Evolutionary conservation across 2,797 vertebrate species (phyloP).

Genomic region (Sebastes matsubarae): DNA sequence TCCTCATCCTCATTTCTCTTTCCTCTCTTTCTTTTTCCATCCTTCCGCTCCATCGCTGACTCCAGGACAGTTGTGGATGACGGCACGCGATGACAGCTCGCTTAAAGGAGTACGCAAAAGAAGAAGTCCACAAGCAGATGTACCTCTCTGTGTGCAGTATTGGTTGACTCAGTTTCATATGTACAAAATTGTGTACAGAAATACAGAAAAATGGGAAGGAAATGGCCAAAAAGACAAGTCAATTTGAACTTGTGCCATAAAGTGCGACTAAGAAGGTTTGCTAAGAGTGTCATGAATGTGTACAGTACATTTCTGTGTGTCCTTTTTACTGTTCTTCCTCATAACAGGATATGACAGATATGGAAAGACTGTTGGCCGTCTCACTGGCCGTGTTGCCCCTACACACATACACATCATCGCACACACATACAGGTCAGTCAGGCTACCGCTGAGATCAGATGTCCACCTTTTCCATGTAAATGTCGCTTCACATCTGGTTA

Average conservation of each 20-base stretch:
- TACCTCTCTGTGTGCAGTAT: not conserved
- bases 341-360: conserved; percentile 62
- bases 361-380: conserved; percentile 50
- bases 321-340: conserved; percentile 1
- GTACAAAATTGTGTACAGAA: not conserved
- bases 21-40: conserved; percentile 45
- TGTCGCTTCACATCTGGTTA: conserved; percentile 26
- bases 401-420: not conserved
- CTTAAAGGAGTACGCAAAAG: not conserved
- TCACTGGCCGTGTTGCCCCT: not conserved
- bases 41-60: conserved; percentile 2
- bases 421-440: conserved; percentile 24
- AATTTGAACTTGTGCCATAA: not conserved
- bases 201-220: not conserved
- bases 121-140: not conserved
- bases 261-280: not conserved
- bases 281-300: not conserved
- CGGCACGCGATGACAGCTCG: conserved; percentile 7
- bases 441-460: conserved; percentile 43
- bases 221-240: not conserved
- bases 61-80: conserved; percentile 26
- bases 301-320: not conserved
- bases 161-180: not conserved
- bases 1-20: conserved; percentile 20
- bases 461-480: conserved; percentile 43